A percentile compares a stretch with the other conserved stretches of the same genome.
Evolutionary conservation across 64 coral and sea anemone species (phyloP).

Genomic region (Porites lutea): DNA sequence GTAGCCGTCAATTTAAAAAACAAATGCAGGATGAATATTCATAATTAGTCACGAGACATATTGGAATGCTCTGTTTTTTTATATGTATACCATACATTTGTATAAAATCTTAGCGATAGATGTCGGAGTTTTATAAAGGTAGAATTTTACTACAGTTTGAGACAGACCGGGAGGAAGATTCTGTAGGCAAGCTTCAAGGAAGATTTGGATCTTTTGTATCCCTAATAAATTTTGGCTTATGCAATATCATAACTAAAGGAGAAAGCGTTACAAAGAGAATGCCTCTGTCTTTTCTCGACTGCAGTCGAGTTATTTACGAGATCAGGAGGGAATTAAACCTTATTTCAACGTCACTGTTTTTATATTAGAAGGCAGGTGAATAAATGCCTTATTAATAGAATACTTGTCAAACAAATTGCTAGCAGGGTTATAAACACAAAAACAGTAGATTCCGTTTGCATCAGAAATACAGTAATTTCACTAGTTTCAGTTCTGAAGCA

Average conservation of each 20-base stretch:
- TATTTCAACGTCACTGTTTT: too few relatives aligned
- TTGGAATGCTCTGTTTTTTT: neutral
- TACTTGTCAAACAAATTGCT: too few relatives aligned
- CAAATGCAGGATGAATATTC: constrained; percentile 17
- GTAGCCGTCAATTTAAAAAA: neutral
- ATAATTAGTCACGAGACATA: neutral
- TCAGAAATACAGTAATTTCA: neutral
- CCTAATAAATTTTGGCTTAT: neutral
- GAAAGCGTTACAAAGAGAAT: neutral
- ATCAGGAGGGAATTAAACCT: too few relatives aligned
- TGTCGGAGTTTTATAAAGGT: too few relatives aligned
- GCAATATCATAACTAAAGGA: neutral
- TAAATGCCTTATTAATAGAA: too few relatives aligned
- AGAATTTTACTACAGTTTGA: too few relatives aligned
- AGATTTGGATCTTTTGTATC: neutral
- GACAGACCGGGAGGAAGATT: too few relatives aligned
- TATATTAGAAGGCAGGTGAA: too few relatives aligned
- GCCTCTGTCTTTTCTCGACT: neutral
- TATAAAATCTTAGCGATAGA: neutral
- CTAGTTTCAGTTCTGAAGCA: neutral
- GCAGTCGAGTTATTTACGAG: too few relatives aligned
- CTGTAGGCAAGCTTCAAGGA: too few relatives aligned
- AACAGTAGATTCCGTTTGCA: neutral
- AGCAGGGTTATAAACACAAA: neutral
- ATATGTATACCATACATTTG: neutral